Evolutionary conservation across 2,888 invertebrate species (phyloP).

Genomic region (Phlogophora meticulosa): DNA sequence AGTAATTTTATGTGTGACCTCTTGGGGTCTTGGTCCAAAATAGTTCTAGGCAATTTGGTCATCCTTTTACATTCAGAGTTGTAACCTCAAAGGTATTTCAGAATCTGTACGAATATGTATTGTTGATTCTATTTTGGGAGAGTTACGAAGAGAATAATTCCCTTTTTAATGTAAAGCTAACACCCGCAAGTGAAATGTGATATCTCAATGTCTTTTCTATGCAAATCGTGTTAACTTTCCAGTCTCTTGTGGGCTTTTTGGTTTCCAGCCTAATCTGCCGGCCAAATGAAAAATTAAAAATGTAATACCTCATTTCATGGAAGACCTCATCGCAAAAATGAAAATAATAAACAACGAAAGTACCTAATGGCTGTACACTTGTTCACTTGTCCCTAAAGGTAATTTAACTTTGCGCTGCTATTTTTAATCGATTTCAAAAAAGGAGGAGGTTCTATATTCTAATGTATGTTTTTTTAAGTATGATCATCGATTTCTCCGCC

Average conservation of each 20-base stretch:
- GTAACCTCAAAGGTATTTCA: constrained; percentile 13
- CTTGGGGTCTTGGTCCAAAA: constrained; percentile 37
- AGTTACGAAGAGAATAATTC: constrained; percentile 26
- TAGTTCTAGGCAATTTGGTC: constrained; percentile 26
- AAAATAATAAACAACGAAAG: constrained; percentile 50
- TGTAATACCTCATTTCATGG: constrained; percentile 74
- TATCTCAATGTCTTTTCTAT: constrained; percentile 69
- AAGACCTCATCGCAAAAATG: constrained; percentile 53
- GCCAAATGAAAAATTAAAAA: constrained; percentile 81
- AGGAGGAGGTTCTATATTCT: too few species aligned
- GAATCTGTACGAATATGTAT: constrained; percentile 14
- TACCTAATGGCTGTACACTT: constrained; percentile 39
- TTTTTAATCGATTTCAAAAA: too few species aligned
- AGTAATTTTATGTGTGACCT: constrained; percentile 48
- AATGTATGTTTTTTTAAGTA: too few species aligned
- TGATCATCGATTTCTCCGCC: too few species aligned
- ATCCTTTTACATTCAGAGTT: constrained; percentile 21
- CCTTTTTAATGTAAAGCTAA: constrained; percentile 37
- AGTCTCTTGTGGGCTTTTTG: constrained; percentile 72
- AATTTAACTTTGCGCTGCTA: constrained; percentile 41
- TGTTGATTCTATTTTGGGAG: constrained; percentile 9
- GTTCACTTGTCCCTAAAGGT: constrained; percentile 35
- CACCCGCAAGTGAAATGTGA: constrained; percentile 45
- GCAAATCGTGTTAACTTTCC: constrained; percentile 75
- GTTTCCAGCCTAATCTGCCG: constrained; percentile 71